Percentiles rank a stretch among this genome's conserved stretches.
phyloP scores from a whole-genome alignment of 2,113 vertebrate genomes.

The Tyto alba region DNA sequence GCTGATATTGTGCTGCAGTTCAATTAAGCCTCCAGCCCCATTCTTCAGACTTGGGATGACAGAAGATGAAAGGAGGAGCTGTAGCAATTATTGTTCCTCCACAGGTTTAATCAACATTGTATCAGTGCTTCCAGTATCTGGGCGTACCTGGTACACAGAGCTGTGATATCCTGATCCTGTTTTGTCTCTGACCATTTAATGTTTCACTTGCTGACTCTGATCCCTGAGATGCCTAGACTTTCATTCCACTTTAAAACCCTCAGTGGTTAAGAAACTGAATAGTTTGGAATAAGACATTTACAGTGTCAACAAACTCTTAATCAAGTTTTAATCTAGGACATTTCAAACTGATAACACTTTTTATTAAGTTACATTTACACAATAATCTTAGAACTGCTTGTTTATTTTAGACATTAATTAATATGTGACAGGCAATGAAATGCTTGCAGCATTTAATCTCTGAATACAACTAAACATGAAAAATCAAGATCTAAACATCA shows the following conservation, averaged over 20 bases:
- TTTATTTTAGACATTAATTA: not conserved
- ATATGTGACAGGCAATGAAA: not conserved
- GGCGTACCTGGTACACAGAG: not conserved
- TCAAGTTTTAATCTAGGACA: not conserved
- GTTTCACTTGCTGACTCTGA: not conserved
- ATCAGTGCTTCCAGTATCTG: not conserved
- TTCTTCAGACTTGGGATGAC: not conserved
- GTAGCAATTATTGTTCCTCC: not conserved
- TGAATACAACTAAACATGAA: not conserved
- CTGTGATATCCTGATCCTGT: not conserved
- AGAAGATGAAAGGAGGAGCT: not conserved
- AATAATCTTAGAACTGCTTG: not conserved
- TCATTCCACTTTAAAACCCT: not conserved
- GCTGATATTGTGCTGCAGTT: not conserved
- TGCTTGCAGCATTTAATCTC: not conserved
- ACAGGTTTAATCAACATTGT: not conserved
- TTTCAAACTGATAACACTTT: not conserved
- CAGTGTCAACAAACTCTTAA: not conserved
- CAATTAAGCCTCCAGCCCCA: not conserved
- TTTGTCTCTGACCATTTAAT: not conserved
- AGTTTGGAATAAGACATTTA: not conserved
- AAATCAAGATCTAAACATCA: not conserved
- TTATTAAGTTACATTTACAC: not conserved
- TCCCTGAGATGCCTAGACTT: not conserved
- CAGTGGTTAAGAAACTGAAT: not conserved